Evolutionary conservation across 1,140 invertebrate species (phyloP), one percentile per base, ranked within the genome.

Genomic region (Euschistus heros): DNA sequence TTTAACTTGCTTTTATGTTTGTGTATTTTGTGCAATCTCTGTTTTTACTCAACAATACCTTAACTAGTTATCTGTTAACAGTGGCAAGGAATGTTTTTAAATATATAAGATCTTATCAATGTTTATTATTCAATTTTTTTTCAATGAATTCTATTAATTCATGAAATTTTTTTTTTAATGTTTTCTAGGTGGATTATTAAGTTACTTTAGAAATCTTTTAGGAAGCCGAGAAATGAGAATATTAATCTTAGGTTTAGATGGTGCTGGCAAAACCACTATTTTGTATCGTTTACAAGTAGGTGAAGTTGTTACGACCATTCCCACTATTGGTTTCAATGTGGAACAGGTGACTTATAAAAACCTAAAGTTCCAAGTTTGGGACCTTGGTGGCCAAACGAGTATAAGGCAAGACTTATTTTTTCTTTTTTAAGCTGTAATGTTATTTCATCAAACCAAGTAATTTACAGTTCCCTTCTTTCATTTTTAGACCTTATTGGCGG

Each of bases 271-370:
- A 83, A 99, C 97, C 10, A 99, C 97, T 62, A 99, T 99, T 79
- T 79, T 99, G 50, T 99, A 99, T 78, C 80, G 85, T 79, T 80
- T 98, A 72, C 95, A 99, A 84, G 97, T 98, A 67, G 97, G 97
- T 22, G 96, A 99, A 82, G 95, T 99, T 57, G 96, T 99, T 1
- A 99, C 96, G n/a, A 99, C 97, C 26, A 97, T 98, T 78, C 94
- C 94, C 65, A 98, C 94, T 13, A 97, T 97, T 75, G 94, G 94
- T n/a, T 96, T 96, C 76, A 97, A 97, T 80, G 94, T 97, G 71
- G 92, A 96, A 78, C 92, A 95, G 85, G 93, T 96, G 55, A 92
- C 89, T 71, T 95, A 94, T 75, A 94, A 94, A 81, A 96, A 96
- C 80, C 79, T 95, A 66, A 94, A 93, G 77, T 95, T 96, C 73